Percentiles rank a stretch among this genome's conserved stretches.
These are phyloP conservation scores for Pachyrhynchus sulphureomaculatus DNA, from an alignment of 1,140 invertebrate genomes.

Conservation along the genomic window DNA sequence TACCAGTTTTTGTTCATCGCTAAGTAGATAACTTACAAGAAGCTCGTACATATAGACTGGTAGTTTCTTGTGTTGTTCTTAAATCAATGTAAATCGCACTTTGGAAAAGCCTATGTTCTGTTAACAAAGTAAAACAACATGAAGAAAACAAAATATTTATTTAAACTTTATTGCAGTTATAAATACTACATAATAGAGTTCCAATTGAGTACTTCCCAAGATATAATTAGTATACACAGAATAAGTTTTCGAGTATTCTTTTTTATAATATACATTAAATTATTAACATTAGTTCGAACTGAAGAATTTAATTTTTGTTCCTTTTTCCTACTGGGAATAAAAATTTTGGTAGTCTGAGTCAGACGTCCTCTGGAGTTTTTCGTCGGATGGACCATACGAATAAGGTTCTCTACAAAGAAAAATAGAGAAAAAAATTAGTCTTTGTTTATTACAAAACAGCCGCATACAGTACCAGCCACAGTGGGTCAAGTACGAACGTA, in stretches of 20 bases:
- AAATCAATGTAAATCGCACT: too few species aligned
- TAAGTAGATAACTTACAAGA: too few species aligned
- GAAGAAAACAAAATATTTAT: slow-evolving; percentile 28
- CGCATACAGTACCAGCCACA: too few species aligned
- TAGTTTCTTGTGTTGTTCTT: too few species aligned
- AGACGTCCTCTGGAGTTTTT: background rate
- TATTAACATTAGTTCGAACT: background rate
- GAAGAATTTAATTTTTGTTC: background rate
- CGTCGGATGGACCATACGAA: background rate
- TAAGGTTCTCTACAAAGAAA: background rate
- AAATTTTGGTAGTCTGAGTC: slow-evolving; percentile 15
- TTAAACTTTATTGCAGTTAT: slow-evolving; percentile 24
- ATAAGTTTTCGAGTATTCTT: slow-evolving; percentile 4
- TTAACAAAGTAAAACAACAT: slow-evolving; percentile 28
- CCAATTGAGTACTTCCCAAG: background rate
- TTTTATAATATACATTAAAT: background rate
- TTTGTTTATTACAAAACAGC: background rate
- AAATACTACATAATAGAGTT: slow-evolving; percentile 6
- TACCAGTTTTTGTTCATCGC: too few species aligned
- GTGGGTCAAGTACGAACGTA: too few species aligned
- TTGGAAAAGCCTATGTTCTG: too few species aligned
- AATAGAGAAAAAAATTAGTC: slow-evolving; percentile 1
- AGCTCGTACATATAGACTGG: too few species aligned
- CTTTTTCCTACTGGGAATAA: slow-evolving; percentile 1
- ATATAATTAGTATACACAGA: background rate